Evolutionary conservation across 2,888 invertebrate species (phyloP), one percentile per base, ranked within the genome.

Genomic region (Ypsolopha sequella): DNA sequence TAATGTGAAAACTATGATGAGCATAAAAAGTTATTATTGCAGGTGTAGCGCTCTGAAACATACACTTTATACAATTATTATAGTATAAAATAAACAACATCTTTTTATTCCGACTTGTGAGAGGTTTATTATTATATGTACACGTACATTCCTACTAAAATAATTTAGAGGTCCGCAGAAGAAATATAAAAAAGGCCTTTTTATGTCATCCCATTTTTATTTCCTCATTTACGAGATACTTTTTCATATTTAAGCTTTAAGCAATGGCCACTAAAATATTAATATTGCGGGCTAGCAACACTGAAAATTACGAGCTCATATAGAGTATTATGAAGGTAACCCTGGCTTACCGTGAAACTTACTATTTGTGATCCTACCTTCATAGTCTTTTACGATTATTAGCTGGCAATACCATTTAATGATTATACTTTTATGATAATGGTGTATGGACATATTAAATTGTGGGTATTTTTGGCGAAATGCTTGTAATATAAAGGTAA

Each of bases 251-350:
- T 45, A 34, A 45, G 34, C 45, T 10, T 45, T 0, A 45, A 24
- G 45, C 34, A 33, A 45, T 7, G 45, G 34, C 34, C 34, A 33
- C 45, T 33, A 45, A 45, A 45, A 45, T 45, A 45, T 45, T 45
- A 45, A 45, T 45, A 45, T 7, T 33, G 11, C 24, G 24, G 24
- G 24, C 54, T 56, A 56, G 63, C 64, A 64, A 65, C 60, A 62
- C 63, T 64, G 58, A 60, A 66, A 66, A 65, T 71, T 66, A 72
- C 60, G 66, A 64, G 57, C 59, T 56, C 60, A 58, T 63, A 65
- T 62, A 59, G 55, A 55, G 56, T 58, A 60, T 57, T 60, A 57
- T 58, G 59, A 53, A 57, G 55, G 57, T 56, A 59, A 58, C 56
- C 55, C 51, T 45, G 53, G 59, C 58, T 62, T 57, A 61, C 59